phyloP scores from a whole-genome alignment of 2,888 invertebrate species.

The Trachelus troglodyta region DNA sequence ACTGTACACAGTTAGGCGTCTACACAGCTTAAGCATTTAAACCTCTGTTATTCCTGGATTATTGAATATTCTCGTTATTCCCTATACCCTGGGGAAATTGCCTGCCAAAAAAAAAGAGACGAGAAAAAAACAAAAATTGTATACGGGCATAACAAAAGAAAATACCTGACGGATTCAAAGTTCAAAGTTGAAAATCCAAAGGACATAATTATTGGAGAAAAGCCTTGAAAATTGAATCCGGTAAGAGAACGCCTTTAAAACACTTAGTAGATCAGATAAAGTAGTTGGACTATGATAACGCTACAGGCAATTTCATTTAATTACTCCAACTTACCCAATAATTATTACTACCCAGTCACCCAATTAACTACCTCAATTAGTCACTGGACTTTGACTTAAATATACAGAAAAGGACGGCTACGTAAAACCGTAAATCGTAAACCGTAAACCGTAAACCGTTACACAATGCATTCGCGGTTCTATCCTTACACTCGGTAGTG shows the following conservation, averaged over 20 bases:
- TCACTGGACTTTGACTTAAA: neutral
- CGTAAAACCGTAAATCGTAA: neutral
- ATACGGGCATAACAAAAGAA: neutral
- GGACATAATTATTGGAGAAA: neutral
- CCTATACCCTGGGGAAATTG: neutral
- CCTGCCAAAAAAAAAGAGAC: neutral
- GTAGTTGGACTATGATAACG: neutral
- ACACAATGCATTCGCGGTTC: neutral
- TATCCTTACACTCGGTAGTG: slow-evolving; percentile 16
- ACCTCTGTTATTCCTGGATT: neutral
- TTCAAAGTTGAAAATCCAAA: neutral
- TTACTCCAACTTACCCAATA: neutral
- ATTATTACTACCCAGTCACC: neutral
- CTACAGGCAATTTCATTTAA: neutral
- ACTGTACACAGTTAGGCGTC: neutral
- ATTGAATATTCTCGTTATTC: neutral
- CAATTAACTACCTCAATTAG: neutral
- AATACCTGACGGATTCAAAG: neutral
- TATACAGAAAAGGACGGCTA: neutral
- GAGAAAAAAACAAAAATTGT: neutral
- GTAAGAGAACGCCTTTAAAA: neutral
- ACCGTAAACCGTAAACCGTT: neutral
- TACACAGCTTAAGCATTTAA: neutral
- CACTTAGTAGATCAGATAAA: neutral
- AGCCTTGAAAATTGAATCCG: neutral